Evolutionary conservation across 2,888 invertebrate genomes (phyloP), one percentile per base, ranked within the genome.

Genomic region (Brachyopa scutellaris): DNA sequence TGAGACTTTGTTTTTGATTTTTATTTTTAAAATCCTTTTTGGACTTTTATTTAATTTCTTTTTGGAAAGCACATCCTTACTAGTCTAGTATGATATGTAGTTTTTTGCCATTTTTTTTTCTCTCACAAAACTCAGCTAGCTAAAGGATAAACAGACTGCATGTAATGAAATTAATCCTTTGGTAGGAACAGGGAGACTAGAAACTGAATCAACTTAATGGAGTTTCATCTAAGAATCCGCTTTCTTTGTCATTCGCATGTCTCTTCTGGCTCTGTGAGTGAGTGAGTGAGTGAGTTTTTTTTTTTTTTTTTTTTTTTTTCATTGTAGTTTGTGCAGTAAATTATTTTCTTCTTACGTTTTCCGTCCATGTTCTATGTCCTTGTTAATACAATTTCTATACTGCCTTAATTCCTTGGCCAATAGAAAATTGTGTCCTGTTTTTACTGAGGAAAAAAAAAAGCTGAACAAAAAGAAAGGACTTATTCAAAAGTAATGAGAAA

Each of bases 111-210:
- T n/a, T n/a, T n/a, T n/a, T n/a, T n/a, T n/a, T n/a, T n/a, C n/a
- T n/a, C n/a, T n/a, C n/a, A 23, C 13, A 49, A 51, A 53, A 66
- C 31, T 49, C 33, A 45, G 31, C 55, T 57, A 51, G 64, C 70
- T 82, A 76, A 74, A 57, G 76, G 80, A 80, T 76, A 82, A 72
- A 72, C 82, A 77, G 76, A 77, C 82, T 77, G 70, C 77, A 77
- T 70, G 70, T 70, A 76, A 82, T 66, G 77, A 82, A 82, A 82
- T 82, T 82, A 82, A 82, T 82, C 70, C 82, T 82, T 82, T 77
- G 77, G 53, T 62, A 59, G 57, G 49, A 36, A 15, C 36, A 26
- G 6, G 64, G 51, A 51, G 51, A 66, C 70, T 59, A 70, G 45
- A 38, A 70, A 82, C 70, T 72, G 59, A 70, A 70, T 61, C 82